phyloP scores from a whole-genome alignment of 1,140 invertebrate genomes.

The Cryptotermes secundus region DNA sequence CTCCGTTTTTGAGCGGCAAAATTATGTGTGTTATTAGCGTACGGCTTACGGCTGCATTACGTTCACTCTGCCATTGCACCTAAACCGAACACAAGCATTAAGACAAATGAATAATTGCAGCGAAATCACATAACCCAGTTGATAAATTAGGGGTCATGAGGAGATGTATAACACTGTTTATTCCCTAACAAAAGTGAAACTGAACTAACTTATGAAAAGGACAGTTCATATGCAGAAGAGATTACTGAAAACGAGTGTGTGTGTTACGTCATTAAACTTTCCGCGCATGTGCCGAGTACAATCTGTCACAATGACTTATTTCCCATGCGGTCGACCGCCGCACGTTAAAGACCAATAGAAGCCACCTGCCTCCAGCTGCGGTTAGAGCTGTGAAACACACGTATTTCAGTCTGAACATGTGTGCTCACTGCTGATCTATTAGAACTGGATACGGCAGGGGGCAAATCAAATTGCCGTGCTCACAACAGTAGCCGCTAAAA shows the following conservation, averaged over 20 bases:
- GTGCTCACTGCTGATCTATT: conserved; percentile 1
- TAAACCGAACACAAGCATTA: too few species aligned
- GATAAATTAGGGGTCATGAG: too few species aligned
- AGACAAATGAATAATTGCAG: too few species aligned
- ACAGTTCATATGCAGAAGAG: not conserved
- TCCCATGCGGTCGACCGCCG: not conserved
- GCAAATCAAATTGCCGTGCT: not conserved
- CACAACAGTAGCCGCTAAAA: not conserved
- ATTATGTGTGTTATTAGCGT: too few species aligned
- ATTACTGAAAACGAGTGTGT: not conserved
- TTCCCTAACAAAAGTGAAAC: too few species aligned
- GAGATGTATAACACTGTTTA: too few species aligned
- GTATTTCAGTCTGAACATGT: not conserved
- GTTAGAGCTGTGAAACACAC: not conserved
- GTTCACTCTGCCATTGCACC: too few species aligned
- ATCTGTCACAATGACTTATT: not conserved
- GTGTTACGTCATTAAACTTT: conserved; percentile 2
- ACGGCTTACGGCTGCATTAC: too few species aligned
- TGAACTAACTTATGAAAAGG: too few species aligned
- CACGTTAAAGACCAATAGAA: not conserved
- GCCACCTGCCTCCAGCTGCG: not conserved
- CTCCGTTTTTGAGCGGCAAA: too few species aligned
- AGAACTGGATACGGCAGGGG: not conserved
- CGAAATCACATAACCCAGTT: too few species aligned
- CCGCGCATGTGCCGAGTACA: not conserved